These are phyloP conservation scores for Rhyacichthys aspro DNA, from an alignment of 2,797 vertebrate species.

Conservation along the genomic window DNA sequence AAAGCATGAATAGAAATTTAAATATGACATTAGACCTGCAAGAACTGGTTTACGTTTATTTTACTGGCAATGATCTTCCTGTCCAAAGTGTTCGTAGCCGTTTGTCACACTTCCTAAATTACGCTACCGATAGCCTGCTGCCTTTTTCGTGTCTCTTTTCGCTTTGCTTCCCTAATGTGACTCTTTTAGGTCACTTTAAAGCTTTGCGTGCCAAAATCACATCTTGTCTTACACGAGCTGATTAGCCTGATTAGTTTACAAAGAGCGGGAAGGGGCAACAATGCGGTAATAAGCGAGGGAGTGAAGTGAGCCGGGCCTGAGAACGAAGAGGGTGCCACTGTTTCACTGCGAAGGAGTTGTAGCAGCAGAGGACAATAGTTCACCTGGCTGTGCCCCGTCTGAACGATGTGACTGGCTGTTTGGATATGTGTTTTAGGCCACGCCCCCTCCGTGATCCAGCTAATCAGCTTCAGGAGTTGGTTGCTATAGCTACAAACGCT, in stretches of 20 bases:
- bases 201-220: constrained; percentile 56
- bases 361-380: constrained; percentile 39
- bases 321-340: constrained; percentile 26
- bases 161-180: constrained; percentile 9
- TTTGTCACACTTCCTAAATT: background rate
- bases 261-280: constrained; percentile 58
- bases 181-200: constrained; percentile 11
- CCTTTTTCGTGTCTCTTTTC: background rate
- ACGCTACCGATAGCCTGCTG: background rate
- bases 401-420: constrained; percentile 27
- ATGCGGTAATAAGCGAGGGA: constrained; percentile 51
- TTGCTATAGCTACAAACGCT: constrained; percentile 72
- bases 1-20: no score
- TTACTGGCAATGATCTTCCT: no score
- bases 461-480: constrained; percentile 60
- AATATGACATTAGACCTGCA: no score
- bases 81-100: no score
- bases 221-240: constrained; percentile 46
- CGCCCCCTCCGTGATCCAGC: constrained; percentile 36
- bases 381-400: constrained; percentile 35
- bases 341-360: constrained; percentile 36
- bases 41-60: no score
- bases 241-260: constrained; percentile 64
- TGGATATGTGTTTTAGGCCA: constrained; percentile 39
- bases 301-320: constrained; percentile 13